Conservation (phyloP, 2,888 invertebrate genomes). For the Coremacera marginata region DNA sequence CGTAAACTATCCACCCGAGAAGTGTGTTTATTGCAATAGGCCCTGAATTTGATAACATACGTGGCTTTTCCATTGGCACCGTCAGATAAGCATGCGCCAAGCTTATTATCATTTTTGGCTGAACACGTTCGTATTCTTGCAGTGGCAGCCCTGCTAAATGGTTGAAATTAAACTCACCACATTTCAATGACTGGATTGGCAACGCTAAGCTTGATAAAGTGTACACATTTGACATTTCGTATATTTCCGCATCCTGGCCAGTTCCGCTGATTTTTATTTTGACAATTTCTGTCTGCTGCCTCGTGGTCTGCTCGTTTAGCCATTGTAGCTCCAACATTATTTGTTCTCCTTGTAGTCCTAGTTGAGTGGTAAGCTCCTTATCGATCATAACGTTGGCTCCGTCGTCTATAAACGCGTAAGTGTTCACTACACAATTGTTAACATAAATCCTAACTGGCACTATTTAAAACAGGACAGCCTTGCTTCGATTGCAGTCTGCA, state of each 20-base stretch:
- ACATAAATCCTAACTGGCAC: constrained; percentile 26
- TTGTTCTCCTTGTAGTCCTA: constrained; percentile 19
- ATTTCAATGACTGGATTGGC: constrained; percentile 7
- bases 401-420: constrained; percentile 33
- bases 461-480: constrained; percentile 21
- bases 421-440: background rate
- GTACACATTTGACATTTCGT: constrained; percentile 23
- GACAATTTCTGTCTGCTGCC: constrained; percentile 15
- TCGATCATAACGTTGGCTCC: constrained; percentile 26
- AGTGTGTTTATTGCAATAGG: background rate
- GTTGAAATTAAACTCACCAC: background rate
- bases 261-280: constrained; percentile 1
- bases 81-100: constrained; percentile 35
- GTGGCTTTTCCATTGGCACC: constrained; percentile 20
- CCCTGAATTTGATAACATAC: background rate
- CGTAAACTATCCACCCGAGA: constrained; percentile 37
- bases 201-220: constrained; percentile 26
- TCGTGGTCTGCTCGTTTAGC: constrained; percentile 22
- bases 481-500: background rate
- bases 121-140: constrained; percentile 18
- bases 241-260: too few species aligned
- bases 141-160: background rate
- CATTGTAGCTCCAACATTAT: constrained; percentile 30
- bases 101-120: constrained; percentile 40
- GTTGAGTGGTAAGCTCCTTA: background rate